Evolutionary conservation across 2,888 invertebrate genomes (phyloP), one percentile per base, ranked within the genome.

Genomic region (Neoaliturus tenellus): DNA sequence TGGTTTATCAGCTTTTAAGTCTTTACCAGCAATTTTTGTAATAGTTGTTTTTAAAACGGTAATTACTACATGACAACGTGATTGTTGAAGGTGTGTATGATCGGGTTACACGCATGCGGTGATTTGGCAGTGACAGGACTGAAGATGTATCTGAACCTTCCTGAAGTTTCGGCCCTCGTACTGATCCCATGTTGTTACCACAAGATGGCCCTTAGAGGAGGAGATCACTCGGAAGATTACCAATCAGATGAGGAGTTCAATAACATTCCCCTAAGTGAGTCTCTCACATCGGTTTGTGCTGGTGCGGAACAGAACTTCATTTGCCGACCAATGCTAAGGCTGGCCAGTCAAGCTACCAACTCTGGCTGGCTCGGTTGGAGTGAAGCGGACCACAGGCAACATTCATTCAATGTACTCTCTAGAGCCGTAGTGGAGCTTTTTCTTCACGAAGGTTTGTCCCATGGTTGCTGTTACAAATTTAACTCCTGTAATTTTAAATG

Each of bases 171-270:
- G 25, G 69, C 82, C 23, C 35, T 82, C 35, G 55, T 82, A 8
- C 2, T 82, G 71, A 48, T 82, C 17, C 82, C 82, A 14, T 82
- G 82, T 51, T 82, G 82, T 31, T 82, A 82, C 39, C 82, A 82
- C 55, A 82, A 82, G 31, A 82, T 82, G 82, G 44, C 55, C 17
- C 82, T 71, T 25, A 2, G 14, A 25, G 48, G 25, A 28, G 78
- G 33, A 1, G 31, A 20, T 33, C n/a, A 51, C 20, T 17, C 33
- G 10, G 55, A 78, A 25, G 20, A 1, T 12, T 33, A 55, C 0
- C 2, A 5, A 23, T 28, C 14, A 28, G 41, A 28, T 0, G 44
- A 81, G 31, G 23, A 20, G 28, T 82, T 71, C 44, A n/a, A 55
- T 17, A 69, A 82, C 25, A 69, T 82, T 25, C 82, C 82, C 31